Evolutionary conservation across 2,888 invertebrate genomes (phyloP).

Genomic region (Glyphotaelius pellucidus): DNA sequence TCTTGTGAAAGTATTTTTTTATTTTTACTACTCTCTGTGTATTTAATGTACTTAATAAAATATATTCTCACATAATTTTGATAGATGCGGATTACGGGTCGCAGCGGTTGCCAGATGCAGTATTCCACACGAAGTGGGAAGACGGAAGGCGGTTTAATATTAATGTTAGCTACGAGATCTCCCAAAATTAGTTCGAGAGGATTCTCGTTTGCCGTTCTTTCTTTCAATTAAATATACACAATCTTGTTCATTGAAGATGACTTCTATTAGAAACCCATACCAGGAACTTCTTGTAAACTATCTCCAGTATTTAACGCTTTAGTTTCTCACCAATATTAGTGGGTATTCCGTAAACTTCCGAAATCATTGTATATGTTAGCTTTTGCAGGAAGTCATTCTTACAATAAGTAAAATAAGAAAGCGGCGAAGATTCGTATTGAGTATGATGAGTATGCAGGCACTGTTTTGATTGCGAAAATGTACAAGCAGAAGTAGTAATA

Average conservation of each 20-base stretch:
- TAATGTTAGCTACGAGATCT: too few species aligned
- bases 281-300: background rate
- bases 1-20: constrained; percentile 62
- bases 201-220: background rate
- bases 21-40: constrained; percentile 61
- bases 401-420: background rate
- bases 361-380: background rate
- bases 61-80: constrained; percentile 43
- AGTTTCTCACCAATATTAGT: background rate
- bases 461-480: background rate
- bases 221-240: too few species aligned
- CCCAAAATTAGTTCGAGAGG: too few species aligned
- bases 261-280: too few species aligned
- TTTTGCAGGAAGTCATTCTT: background rate
- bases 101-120: background rate
- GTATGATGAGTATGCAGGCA: background rate
- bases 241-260: too few species aligned
- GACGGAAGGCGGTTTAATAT: background rate
- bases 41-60: constrained; percentile 45
- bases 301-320: background rate
- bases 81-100: constrained; percentile 7
- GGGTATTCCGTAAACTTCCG: background rate
- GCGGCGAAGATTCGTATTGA: background rate
- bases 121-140: background rate
- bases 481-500: background rate